Base-by-base conservation (phyloP, 2,888 invertebrate species). In the Lycocerus yunnanus region DNA sequence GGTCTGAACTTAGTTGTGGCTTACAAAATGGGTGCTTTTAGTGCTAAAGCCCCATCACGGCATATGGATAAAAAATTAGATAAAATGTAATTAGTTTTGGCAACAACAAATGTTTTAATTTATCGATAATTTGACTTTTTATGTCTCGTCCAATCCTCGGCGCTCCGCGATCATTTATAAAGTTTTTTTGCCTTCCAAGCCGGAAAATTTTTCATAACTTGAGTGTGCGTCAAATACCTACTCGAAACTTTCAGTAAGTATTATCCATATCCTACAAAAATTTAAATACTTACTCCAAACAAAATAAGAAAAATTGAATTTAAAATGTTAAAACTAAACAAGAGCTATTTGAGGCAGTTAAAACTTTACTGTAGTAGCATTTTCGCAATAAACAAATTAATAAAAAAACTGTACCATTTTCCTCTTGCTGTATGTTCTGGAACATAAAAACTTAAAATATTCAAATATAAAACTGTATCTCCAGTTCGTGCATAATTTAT, bases 401-500 rank as follows among this genome's bases (percentile, higher is more conserved):
- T 43, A 43, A 43, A 43, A n/a, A 24, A n/a, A 43, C n/a, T 13
- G 43, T 43, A 27, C 20, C n/a, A 58, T 67, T 67, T 66, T 58
- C 14, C 67, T 18, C 15, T 58, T 67, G 16, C 15, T 27, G 13
- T 67, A 16, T 24, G 21, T 20, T 21, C 15, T 16, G 20, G 58
- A 67, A 20, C 67, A 65, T 43, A 63, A 63, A n/a, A 18, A 20
- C 61, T 63, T 63, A 16, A 68, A 73, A 73, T 66, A 68, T 60
- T 16, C 13, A 66, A 43, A 73, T 73, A 73, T 59, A 43, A 16
- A 69, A 61, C 58, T 14, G 65, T 58, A 73, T 73, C 66, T 63
- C 13, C 16, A 66, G 61, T 71, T 71, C 74, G 70, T 74, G 74
- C 74, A 70, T 70, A 71, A 67, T 66, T 61, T 74, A 74, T 74